These are phyloP conservation scores for Chelonus formosanus DNA, from an alignment of 2,888 invertebrate species.

Conservation along the genomic window DNA sequence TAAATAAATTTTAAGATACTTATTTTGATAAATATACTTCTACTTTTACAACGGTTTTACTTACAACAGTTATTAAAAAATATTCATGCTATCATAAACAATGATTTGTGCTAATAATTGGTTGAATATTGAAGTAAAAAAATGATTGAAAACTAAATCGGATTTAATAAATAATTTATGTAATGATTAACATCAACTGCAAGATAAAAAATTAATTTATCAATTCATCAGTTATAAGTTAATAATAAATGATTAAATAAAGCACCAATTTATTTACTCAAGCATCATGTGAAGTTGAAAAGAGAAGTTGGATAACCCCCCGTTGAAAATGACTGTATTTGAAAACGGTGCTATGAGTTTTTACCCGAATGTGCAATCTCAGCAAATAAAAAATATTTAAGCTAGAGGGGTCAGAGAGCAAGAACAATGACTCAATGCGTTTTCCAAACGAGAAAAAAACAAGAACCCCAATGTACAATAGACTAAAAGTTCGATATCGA, in stretches of 20 bases:
- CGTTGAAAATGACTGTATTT: slow-evolving; percentile 4
- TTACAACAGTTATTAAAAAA: no score
- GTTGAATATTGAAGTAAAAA: not conserved
- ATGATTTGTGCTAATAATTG: no score
- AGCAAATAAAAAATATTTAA: slow-evolving; percentile 22
- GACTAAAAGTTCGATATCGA: slow-evolving; percentile 34
- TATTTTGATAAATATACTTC: no score
- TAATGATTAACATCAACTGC: no score
- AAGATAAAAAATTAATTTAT: no score
- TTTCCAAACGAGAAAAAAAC: slow-evolving; percentile 48
- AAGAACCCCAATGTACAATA: slow-evolving; percentile 30
- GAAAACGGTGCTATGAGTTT: slow-evolving; percentile 16
- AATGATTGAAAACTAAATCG: not conserved
- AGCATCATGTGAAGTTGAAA: not conserved
- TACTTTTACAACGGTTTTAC: no score
- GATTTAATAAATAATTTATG: not conserved
- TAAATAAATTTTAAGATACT: no score
- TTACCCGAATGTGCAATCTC: slow-evolving; percentile 31
- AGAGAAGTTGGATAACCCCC: not conserved
- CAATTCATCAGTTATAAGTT: no score
- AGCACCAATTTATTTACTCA: no score
- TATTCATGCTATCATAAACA: no score
- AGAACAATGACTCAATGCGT: slow-evolving; percentile 46
- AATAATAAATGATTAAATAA: no score
- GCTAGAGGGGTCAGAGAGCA: slow-evolving; percentile 27